Percentiles rank a stretch among this genome's conserved stretches.
Conservation (phyloP, 2,888 invertebrate genomes). For the Acleris sparsana region DNA sequence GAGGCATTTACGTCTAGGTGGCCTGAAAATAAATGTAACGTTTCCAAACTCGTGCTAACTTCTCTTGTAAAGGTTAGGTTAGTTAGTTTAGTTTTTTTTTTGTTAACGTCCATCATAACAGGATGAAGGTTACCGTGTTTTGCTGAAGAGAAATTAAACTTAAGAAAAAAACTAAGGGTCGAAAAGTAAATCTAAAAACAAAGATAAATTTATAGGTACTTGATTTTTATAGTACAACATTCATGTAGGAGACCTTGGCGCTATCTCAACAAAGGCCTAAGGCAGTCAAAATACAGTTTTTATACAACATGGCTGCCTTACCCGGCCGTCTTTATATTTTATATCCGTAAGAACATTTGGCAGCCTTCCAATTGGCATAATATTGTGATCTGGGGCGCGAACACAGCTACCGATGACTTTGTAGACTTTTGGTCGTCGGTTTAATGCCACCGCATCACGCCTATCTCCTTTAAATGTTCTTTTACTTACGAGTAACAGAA, state of each 20-base stretch:
- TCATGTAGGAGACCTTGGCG: slow-evolving; percentile 15
- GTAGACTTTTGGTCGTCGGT: slow-evolving; percentile 16
- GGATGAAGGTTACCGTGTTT: too few relatives aligned
- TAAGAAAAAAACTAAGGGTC: too few relatives aligned
- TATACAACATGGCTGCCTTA: slow-evolving; percentile 44
- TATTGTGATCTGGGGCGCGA: slow-evolving; percentile 28
- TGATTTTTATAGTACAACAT: background rate
- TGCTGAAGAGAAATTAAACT: too few relatives aligned
- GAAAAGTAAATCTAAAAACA: too few relatives aligned
- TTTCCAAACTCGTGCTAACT: too few relatives aligned
- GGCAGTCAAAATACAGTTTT: slow-evolving; percentile 30
- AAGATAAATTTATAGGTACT: background rate
- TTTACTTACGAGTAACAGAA: too few relatives aligned
- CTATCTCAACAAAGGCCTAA: slow-evolving; percentile 21
- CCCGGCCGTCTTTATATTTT: slow-evolving; percentile 39
- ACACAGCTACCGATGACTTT: slow-evolving; percentile 11
- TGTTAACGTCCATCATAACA: too few relatives aligned
- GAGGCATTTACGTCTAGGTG: too few relatives aligned
- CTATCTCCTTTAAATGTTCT: background rate
- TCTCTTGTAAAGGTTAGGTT: too few relatives aligned
- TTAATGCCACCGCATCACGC: slow-evolving; percentile 6
- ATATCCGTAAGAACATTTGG: slow-evolving; percentile 45
- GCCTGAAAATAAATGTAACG: too few relatives aligned
- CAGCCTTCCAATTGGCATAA: slow-evolving; percentile 45
- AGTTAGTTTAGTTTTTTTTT: too few relatives aligned